Evolutionary conservation across 2,888 invertebrate genomes (phyloP), one percentile per base, ranked within the genome.

Genomic region (Byasa hedistus): DNA sequence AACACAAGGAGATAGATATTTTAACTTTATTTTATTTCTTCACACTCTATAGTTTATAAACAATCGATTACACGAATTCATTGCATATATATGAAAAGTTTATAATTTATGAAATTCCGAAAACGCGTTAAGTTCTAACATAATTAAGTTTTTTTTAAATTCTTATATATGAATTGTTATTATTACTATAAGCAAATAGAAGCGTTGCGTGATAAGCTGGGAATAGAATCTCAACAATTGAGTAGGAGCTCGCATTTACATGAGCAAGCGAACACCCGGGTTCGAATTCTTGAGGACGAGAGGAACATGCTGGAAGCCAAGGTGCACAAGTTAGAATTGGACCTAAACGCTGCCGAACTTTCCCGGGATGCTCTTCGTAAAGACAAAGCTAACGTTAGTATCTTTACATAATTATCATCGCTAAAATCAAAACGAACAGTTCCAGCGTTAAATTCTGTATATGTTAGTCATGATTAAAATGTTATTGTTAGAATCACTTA

Each of bases 251-350:
- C 93, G 74, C 95, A 94, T 77, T 86, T 93, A 71, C 94, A 93
- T 79, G 95, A 93, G 73, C 94, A 93, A 83, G 94, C 94, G 0
- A 93, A 93, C 27, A 87, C 92, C 7, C 91, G 94, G 59, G 92
- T 95, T 27, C 92, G 96, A 61, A 92, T 93, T 63, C 85, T 96
- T n/a, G 96, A 96, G 73, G 95, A 95, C 64, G 97, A 97, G 76
- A 94, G 96, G 71, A 93, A 94, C 60, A 93, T 95, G 72, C 85
- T 97, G 27, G 96, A 96, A 74, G 93, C 94, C 60, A 94, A 96
- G 69, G 89, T 98, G 65, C 95, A 96, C 76, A 96, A 96, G 78
- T 90, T 95, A 21, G 97, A 97, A 76, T 93, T 95, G 0, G 98
- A 98, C 79, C 92, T 97, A 39, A 94, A 94, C 66, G 92, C 95